Percentiles rank a stretch among this genome's conserved stretches.
phyloP scores from a whole-genome alignment of 2,797 vertebrate species.

The Alouatta caraya region DNA sequence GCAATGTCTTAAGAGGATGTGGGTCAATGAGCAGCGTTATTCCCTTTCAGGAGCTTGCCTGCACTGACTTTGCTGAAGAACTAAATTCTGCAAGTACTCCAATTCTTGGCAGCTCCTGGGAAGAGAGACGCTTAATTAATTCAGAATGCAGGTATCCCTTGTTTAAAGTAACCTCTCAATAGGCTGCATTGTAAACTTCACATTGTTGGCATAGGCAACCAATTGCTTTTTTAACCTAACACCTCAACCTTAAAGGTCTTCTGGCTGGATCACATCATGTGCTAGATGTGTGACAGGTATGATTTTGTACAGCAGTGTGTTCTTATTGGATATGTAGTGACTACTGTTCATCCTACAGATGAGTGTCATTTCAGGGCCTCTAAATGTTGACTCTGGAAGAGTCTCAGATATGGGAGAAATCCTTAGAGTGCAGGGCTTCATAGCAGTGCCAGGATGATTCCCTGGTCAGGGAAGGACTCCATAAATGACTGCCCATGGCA shows the following conservation, averaged over 20 bases:
- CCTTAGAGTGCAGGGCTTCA: not conserved
- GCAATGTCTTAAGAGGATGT: not conserved
- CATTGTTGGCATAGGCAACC: not conserved
- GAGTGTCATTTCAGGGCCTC: not conserved
- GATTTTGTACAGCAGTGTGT: not conserved
- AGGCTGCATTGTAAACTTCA: not conserved
- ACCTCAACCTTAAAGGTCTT: not conserved
- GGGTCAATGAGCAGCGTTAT: not conserved
- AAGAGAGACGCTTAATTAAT: constrained; percentile 50
- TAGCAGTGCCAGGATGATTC: not conserved
- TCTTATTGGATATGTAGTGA: not conserved
- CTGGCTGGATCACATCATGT: not conserved
- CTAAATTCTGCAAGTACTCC: not conserved
- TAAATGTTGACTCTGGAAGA: not conserved
- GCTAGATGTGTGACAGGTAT: not conserved
- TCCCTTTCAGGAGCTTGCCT: constrained; percentile 22
- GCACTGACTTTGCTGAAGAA: constrained; percentile 36
- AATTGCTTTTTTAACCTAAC: not conserved
- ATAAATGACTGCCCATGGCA: accelerated
- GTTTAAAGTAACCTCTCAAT: constrained; percentile 3
- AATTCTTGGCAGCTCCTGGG: constrained; percentile 26
- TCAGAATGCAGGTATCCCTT: not conserved
- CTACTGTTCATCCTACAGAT: not conserved
- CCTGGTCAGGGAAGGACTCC: not conserved
- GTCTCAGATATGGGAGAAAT: not conserved